Evolutionary conservation across 2,797 vertebrate species (phyloP), one percentile per base, ranked within the genome.

Genomic region (Ceyx erithaca): DNA sequence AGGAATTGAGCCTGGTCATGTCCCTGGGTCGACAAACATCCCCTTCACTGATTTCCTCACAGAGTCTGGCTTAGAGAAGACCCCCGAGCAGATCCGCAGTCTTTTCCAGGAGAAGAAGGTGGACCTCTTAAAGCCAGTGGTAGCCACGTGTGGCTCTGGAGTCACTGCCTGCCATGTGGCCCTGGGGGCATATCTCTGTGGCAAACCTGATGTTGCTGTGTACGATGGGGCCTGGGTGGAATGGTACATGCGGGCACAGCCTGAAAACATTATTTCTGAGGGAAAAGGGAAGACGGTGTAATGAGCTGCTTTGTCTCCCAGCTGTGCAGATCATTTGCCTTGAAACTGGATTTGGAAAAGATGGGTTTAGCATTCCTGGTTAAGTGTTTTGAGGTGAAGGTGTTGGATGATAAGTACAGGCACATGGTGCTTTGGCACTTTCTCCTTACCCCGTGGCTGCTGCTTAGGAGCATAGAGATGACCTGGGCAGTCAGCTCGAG

Each of bases 221-320:
- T 99, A 99, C 0, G 99, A 99, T 0, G 99, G 99, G 19, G 98
- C 99, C 63, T 99, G 99, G 99, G 94, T 97, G 2, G 99, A 99
- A 84, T 99, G 99, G 99, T 99, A 98, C 90, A 98, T 98, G 97
- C 97, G 98, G 8, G 98, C 99, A 16, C 93, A 95, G 35, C 98
- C 99, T 1, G 98, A 99, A 75, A 94, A 98, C 7, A 82, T 99
- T 62, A 97, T 99, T 93, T 98, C 99, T 2, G 98, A 99, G 95
- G 98, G 98, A 67, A 96, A 80, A 28, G 97, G 97, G 14, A 98
- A 98, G 91, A 97, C 76, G 1, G 63, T 94, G 51, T 98, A 96
- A 95, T 72, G 28, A 64, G 21, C 21, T 52, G 40, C 40, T 57
- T 52, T 3, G 2, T 79, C 40, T 85, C 30, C 30, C 20, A 49